Evolutionary conservation across 2,113 vertebrate species (phyloP), one percentile per base, ranked within the genome.

Genomic region (Calcarius ornatus): DNA sequence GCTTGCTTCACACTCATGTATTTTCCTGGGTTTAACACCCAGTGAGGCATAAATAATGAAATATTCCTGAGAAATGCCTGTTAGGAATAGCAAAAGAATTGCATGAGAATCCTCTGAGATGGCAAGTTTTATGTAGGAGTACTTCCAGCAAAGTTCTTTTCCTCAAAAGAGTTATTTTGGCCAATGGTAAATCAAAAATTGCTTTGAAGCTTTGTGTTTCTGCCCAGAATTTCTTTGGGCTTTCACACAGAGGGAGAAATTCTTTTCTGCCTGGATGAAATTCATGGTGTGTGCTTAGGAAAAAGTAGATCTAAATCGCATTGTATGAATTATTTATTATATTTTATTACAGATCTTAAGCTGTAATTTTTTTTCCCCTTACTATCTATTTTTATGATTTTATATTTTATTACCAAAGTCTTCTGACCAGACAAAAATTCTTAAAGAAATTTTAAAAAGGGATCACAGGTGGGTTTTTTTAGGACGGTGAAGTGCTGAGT

Each of bases 371-470:
- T n/a, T 38, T 5, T 8, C 3, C 37, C n/a, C 10, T 68, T 79
- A 19, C 14, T 54, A n/a, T 73, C 77, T 78, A 6, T 77, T 92
- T 81, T 93, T 86, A 73, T 75, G 24, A 8, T 54, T 87, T 82
- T 28, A 12, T 79, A 21, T 80, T 83, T 86, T 78, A 43, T 84
- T 63, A 37, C 54, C 28, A 1, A 59, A 35, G 28, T 30, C 48
- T 7, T 83, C 57, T 82, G 66, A n/a, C 31, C 50, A 54, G 75
- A 35, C 47, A 54, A 10, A 33, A 84, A 63, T 48, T 38, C 48
- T 61, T 22, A 37, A 57, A 37, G 54, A 65, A 57, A 28, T 48
- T 50, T 31, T 27, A 47, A 48, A 78, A 45, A 38, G 17, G 38
- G 37, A 47, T 60, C 59, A 56, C 16, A 33, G 43, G 35, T 23